A percentile compares a stretch with the other conserved stretches of the same genome.
phyloP scores from a whole-genome alignment of 2,113 vertebrate genomes.

The Tyrannus savana region DNA sequence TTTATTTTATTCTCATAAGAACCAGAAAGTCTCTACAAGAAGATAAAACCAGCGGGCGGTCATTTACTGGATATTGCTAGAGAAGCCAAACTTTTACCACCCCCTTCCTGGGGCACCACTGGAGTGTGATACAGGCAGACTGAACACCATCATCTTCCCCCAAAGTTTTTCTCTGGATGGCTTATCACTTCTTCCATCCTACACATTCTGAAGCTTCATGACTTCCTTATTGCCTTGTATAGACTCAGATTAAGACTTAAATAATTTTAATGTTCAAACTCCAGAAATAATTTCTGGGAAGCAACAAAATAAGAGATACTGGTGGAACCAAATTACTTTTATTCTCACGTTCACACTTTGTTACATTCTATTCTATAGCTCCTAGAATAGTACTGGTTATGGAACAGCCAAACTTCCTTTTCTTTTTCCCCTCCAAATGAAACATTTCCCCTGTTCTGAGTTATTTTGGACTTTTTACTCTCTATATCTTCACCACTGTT shows the following conservation, averaged over 20 bases:
- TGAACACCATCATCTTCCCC: background rate
- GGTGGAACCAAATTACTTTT: background rate
- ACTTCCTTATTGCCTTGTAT: background rate
- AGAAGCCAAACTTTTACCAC: background rate
- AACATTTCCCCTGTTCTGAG: background rate
- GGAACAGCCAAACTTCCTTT: background rate
- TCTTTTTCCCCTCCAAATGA: background rate
- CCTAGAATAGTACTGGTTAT: background rate
- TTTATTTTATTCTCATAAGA: background rate
- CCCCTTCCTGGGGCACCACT: accelerated
- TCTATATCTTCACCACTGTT: background rate
- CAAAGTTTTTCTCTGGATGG: background rate
- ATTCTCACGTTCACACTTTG: background rate
- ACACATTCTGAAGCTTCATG: background rate
- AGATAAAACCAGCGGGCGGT: accelerated
- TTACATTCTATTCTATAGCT: background rate
- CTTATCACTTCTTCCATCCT: background rate
- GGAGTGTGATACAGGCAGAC: background rate
- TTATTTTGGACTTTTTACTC: background rate
- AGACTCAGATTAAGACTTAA: background rate
- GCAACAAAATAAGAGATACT: background rate
- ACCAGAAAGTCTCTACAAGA: background rate
- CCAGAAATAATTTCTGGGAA: background rate
- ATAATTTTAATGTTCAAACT: background rate
- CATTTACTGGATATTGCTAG: background rate